Evolutionary conservation across 35 echinoderm and acorn worm genomes (phyloP).

Genomic region (Anneissia japonica): DNA sequence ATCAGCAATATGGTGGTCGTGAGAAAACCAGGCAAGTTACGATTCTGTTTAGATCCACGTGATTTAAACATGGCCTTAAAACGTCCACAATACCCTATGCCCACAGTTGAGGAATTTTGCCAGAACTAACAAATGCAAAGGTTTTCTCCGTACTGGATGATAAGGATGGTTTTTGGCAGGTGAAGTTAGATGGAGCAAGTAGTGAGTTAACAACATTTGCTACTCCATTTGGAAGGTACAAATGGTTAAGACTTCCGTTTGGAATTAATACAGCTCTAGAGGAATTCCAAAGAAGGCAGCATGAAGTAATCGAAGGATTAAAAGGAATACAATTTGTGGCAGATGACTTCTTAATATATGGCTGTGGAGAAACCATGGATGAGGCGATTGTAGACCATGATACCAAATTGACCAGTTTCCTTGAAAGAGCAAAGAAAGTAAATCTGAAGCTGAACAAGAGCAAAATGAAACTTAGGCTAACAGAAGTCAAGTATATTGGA

Average conservation of each 20-base stretch:
- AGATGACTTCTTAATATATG: conserved; percentile 32
- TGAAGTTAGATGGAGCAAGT: conserved; percentile 19
- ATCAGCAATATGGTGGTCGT: too few relatives aligned
- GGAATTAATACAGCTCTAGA: conserved; percentile 29
- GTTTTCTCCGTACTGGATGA: conserved; percentile 41
- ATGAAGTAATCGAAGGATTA: conserved; percentile 37
- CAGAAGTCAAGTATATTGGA: conserved; percentile 51
- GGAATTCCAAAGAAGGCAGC: conserved; percentile 49
- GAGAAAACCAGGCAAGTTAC: too few relatives aligned
- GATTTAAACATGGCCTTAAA: conserved; percentile 40
- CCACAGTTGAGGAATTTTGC: conserved; percentile 35
- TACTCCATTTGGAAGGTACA: conserved; percentile 61
- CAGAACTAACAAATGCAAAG: conserved; percentile 39
- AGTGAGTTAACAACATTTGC: conserved; percentile 37
- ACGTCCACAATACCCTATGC: conserved; percentile 34
- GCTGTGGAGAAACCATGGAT: conserved; percentile 29
- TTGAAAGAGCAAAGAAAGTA: conserved; percentile 25
- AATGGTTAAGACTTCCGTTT: conserved; percentile 22
- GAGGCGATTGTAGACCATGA: conserved; percentile 41
- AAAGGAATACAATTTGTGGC: conserved; percentile 31
- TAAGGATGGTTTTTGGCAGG: conserved; percentile 37
- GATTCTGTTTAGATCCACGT: conserved; percentile 29
- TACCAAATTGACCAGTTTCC: conserved; percentile 17
- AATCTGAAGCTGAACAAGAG: conserved; percentile 46
- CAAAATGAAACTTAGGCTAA: background rate